phyloP scores from a whole-genome alignment of 2,797 vertebrate genomes.

The Iguana delicatissima region DNA sequence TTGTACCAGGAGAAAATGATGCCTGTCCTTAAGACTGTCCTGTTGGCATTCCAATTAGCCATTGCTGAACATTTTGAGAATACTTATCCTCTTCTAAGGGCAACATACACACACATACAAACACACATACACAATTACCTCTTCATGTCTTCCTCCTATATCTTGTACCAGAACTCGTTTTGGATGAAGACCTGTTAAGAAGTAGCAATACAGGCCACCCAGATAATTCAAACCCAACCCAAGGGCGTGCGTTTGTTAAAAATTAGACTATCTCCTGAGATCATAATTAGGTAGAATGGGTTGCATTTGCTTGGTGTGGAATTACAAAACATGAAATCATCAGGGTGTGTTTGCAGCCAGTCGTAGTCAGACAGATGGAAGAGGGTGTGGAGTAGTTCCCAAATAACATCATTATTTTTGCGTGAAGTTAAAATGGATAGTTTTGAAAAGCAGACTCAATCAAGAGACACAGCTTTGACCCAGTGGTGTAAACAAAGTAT shows the following conservation, averaged over 20 bases:
- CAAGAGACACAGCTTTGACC: not conserved
- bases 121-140: not conserved
- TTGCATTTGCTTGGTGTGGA: not conserved
- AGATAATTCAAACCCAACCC: not conserved
- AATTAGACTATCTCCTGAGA: not conserved
- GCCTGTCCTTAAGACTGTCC: not conserved
- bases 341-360: not conserved
- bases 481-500: not conserved
- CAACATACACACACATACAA: not conserved
- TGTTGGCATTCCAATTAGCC: not conserved
- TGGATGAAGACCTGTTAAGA: not conserved
- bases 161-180: not conserved
- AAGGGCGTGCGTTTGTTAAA: not conserved
- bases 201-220: not conserved
- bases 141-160: no score
- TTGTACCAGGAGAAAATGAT: not conserved
- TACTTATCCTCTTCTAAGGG: not conserved
- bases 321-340: not conserved
- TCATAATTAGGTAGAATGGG: not conserved
- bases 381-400: not conserved
- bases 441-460: not conserved
- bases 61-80: not conserved
- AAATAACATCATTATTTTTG: no score
- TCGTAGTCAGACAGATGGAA: not conserved
- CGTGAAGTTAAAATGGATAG: not conserved